Conservation (phyloP, 1,140 invertebrate species). For the Sarcophaga peregrina region DNA sequence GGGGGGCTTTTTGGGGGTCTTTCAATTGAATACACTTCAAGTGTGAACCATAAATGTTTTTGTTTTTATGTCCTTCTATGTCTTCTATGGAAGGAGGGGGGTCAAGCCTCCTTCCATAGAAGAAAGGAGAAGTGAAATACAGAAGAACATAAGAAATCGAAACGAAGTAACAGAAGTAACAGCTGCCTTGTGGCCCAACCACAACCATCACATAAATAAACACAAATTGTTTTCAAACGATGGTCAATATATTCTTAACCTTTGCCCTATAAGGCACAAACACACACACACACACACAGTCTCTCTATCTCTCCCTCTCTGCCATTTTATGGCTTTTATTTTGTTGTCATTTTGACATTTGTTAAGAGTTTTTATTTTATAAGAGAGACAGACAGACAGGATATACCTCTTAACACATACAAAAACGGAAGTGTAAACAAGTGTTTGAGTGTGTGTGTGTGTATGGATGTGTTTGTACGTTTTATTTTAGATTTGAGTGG, state of each 20-base stretch:
- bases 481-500: conserved; percentile 11
- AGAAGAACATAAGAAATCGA: no score
- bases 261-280: no score
- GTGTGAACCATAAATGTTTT: no score
- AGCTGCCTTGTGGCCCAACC: background rate
- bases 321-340: background rate
- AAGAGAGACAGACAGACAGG: background rate
- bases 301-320: no score
- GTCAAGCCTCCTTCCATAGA: no score
- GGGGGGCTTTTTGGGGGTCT: no score
- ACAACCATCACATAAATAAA: background rate
- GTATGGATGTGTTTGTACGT: no score
- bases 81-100: no score
- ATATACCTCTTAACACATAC: background rate
- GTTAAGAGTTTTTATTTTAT: background rate
- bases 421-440: background rate
- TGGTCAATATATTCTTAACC: background rate
- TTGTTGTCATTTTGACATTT: conserved; percentile 15
- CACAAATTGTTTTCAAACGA: background rate
- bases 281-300: no score
- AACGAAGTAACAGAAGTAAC: background rate
- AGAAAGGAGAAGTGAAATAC: no score
- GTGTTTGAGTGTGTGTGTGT: background rate
- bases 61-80: no score
- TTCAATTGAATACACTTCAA: no score